phyloP scores from a whole-genome alignment of 92 coral and sea anemone species.

The Actinostola sp. region DNA sequence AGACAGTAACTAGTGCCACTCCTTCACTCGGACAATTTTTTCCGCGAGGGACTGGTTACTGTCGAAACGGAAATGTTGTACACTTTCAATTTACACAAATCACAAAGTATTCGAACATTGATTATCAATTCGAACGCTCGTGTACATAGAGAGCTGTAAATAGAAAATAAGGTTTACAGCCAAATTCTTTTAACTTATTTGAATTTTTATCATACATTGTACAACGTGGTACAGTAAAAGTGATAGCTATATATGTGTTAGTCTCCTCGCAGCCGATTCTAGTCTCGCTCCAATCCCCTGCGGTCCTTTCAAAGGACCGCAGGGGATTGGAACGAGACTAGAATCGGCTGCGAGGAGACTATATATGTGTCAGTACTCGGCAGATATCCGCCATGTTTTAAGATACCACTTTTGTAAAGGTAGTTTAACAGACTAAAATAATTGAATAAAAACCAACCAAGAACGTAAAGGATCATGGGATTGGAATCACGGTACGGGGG shows the following conservation, averaged over 20 bases:
- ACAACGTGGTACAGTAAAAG: background rate
- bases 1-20: background rate
- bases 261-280: too few species aligned
- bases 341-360: too few species aligned
- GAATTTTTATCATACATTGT: slow-evolving; percentile 12
- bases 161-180: slow-evolving; percentile 8
- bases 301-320: too few species aligned
- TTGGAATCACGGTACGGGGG: background rate
- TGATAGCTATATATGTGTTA: slow-evolving; percentile 9
- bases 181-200: slow-evolving; percentile 37
- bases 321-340: too few species aligned
- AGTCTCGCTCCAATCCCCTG: too few species aligned
- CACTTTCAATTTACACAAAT: too few species aligned
- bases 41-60: too few species aligned
- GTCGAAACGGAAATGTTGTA: too few species aligned
- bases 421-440: background rate
- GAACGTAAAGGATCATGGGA: background rate
- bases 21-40: too few species aligned
- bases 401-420: slow-evolving; percentile 19
- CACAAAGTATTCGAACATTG: too few species aligned
- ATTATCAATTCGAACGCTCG: slow-evolving; percentile 6
- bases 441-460: background rate
- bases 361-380: too few species aligned
- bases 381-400: background rate
- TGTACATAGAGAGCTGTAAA: slow-evolving; percentile 8